phyloP scores from a whole-genome alignment of 2,888 invertebrate genomes.

The Bembecia ichneumoniformis region DNA sequence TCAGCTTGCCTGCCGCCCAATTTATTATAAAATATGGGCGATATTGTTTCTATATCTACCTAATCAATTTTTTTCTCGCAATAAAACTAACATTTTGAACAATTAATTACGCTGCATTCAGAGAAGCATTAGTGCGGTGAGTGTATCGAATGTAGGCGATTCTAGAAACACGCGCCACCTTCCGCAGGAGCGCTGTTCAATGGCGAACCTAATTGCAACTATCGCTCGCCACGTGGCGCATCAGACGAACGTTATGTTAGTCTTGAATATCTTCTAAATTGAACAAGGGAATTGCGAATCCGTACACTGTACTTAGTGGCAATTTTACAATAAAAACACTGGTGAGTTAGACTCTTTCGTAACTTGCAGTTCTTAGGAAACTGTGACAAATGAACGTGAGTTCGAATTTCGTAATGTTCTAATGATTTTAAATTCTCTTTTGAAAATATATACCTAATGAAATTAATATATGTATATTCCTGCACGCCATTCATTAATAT shows the following conservation, averaged over 20 bases:
- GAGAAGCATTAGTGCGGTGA: conserved; percentile 34
- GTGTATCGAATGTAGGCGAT: conserved; percentile 24
- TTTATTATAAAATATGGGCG: no score
- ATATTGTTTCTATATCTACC: not conserved
- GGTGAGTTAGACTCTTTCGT: conserved; percentile 5
- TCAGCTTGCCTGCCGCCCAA: not conserved
- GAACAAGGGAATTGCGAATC: not conserved
- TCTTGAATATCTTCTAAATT: conserved; percentile 5
- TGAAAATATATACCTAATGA: no score
- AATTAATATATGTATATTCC: no score
- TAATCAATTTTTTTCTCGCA: conserved; percentile 5
- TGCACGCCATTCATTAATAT: no score
- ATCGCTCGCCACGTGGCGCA: conserved; percentile 46
- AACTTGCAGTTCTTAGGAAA: conserved; percentile 19
- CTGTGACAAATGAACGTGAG: conserved; percentile 55
- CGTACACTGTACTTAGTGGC: not conserved
- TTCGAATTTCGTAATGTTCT: conserved; percentile 43
- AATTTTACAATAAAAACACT: conserved; percentile 1
- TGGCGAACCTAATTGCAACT: conserved; percentile 57
- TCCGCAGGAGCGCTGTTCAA: conserved; percentile 27
- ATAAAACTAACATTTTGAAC: conserved; percentile 32
- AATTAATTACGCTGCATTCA: conserved; percentile 50
- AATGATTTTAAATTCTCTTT: conserved; percentile 5
- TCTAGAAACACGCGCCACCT: conserved; percentile 24
- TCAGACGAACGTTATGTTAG: not conserved